These are phyloP conservation scores for Scolopax mira DNA, from an alignment of 2,113 vertebrate genomes.

Conservation along the genomic window DNA sequence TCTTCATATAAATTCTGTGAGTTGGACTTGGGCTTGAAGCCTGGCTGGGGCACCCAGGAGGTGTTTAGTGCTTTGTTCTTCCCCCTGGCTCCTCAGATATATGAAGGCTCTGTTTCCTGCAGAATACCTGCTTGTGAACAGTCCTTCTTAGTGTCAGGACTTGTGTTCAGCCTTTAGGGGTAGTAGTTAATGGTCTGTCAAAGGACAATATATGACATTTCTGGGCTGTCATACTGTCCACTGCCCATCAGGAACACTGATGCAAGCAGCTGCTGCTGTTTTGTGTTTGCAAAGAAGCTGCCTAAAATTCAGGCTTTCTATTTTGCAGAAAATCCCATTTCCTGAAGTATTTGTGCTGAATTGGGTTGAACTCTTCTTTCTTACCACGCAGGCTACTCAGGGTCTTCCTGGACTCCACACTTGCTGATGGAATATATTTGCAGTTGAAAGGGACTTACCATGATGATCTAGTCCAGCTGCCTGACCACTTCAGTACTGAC, in stretches of 20 bases:
- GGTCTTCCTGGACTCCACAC: not conserved
- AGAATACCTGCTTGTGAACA: not conserved
- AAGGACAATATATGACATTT: not conserved
- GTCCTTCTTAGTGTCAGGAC: too few relatives aligned
- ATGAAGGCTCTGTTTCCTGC: not conserved
- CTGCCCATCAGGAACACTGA: not conserved
- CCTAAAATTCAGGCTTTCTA: not conserved
- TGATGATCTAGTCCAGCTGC: not conserved
- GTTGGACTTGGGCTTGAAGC: not conserved
- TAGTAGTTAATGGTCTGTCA: not conserved
- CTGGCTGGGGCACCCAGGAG: not conserved
- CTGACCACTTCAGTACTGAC: not conserved
- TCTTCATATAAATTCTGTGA: not conserved
- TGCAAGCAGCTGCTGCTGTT: not conserved
- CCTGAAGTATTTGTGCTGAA: not conserved
- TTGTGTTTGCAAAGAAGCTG: not conserved
- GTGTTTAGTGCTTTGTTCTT: not conserved
- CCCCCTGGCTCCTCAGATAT: not conserved
- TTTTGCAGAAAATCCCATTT: not conserved
- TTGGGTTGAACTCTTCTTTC: not conserved
- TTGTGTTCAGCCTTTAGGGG: not conserved
- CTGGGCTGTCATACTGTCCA: not conserved
- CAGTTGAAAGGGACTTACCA: not conserved
- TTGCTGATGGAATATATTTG: not conserved
- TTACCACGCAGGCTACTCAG: fast-evolving